Percentiles rank a stretch among this genome's conserved stretches.
Conservation (phyloP, 2,113 vertebrate species). For the Euleptes europaea region DNA sequence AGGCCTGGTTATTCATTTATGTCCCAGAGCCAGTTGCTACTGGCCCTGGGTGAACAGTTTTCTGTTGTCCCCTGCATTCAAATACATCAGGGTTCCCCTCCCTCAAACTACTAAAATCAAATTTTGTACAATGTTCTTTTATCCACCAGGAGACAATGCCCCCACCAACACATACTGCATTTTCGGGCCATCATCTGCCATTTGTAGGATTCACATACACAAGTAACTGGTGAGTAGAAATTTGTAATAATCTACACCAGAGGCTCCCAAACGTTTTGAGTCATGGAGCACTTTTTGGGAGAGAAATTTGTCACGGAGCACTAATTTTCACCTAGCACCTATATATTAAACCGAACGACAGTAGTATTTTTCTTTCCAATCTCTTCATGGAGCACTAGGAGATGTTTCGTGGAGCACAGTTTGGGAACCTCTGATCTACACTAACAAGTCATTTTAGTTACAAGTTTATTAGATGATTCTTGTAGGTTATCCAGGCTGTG, state of each 20-base stretch:
- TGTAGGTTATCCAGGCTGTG: too few relatives aligned
- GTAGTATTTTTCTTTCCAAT: too few relatives aligned
- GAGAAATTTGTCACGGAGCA: too few relatives aligned
- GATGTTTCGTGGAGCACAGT: too few relatives aligned
- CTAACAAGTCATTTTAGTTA: neutral
- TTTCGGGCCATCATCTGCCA: conserved; percentile 97
- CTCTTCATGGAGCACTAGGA: too few relatives aligned
- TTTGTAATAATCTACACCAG: neutral
- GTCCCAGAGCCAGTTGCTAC: neutral
- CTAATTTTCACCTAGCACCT: too few relatives aligned
- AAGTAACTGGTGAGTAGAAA: conserved; percentile 92
- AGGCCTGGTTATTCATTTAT: neutral
- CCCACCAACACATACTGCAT: conserved; percentile 93
- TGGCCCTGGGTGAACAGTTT: neutral
- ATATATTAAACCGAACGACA: too few relatives aligned
- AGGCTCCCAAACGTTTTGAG: too few relatives aligned
- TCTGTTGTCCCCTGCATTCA: neutral
- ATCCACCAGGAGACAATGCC: conserved; percentile 92
- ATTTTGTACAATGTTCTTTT: conserved; percentile 37
- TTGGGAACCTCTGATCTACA: too few relatives aligned
- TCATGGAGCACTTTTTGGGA: too few relatives aligned
- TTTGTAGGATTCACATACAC: conserved; percentile 98
- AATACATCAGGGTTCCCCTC: neutral
- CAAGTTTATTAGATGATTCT: neutral
- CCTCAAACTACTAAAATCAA: conserved; percentile 17